A percentile compares a stretch with the other conserved stretches of the same genome.
Conservation (phyloP, 1,140 invertebrate genomes). For the Zaprionus capensis region DNA sequence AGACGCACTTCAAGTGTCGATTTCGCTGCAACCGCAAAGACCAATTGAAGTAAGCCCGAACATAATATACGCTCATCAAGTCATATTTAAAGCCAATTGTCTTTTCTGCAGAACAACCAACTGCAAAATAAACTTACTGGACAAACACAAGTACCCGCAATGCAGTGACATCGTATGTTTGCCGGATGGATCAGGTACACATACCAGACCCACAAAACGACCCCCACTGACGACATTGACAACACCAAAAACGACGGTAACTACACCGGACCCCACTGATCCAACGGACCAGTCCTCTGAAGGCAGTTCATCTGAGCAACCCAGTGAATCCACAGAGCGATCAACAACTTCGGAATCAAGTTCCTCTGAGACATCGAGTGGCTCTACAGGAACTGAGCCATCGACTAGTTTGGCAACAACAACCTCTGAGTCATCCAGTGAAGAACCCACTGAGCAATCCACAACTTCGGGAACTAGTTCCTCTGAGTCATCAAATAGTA, state of each 20-base stretch:
- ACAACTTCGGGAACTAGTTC: conserved; percentile 1
- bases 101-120: neutral
- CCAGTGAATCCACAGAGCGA: neutral
- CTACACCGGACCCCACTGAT: neutral
- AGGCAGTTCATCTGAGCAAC: neutral
- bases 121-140: neutral
- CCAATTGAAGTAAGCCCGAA: conserved; percentile 5
- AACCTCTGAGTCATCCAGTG: neutral
- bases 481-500: neutral
- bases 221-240: conserved; percentile 11
- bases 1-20: neutral
- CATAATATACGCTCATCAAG: neutral
- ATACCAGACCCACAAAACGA: conserved; percentile 10
- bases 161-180: conserved; percentile 37
- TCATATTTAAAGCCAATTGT: neutral
- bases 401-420: neutral
- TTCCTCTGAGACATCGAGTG: neutral
- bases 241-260: conserved; percentile 4
- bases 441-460: neutral
- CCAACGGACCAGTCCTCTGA: neutral
- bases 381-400: neutral
- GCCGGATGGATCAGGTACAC: conserved; percentile 4
- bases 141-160: neutral
- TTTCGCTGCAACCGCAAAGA: neutral
- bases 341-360: neutral